These are phyloP conservation scores for Halocynthia roretzi DNA, from an alignment of 23 tunicate genomes.

Conservation along the genomic window DNA sequence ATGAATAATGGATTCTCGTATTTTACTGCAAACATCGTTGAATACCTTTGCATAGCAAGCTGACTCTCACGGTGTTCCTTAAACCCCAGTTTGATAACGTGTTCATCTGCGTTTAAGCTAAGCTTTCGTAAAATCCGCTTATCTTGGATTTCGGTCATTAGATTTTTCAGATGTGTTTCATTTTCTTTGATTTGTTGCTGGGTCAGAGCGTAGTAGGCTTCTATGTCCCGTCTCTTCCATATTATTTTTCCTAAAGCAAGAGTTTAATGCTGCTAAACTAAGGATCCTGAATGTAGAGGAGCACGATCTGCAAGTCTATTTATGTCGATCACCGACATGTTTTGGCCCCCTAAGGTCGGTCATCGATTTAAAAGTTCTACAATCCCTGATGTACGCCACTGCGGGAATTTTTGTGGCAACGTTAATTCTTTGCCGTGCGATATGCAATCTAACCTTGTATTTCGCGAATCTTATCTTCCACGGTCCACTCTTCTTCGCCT, in stretches of 20 bases:
- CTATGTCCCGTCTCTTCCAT: constrained; percentile 43
- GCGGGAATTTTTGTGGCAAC: not conserved
- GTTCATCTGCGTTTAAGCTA: constrained; percentile 46
- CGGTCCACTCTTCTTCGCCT: constrained; percentile 11
- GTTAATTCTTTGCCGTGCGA: not conserved
- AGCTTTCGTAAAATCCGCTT: constrained; percentile 28
- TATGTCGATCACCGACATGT: not conserved
- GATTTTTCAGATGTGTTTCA: constrained; percentile 25
- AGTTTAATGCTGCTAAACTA: not conserved
- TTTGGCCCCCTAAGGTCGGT: not conserved
- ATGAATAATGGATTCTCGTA: not conserved
- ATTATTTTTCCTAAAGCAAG: constrained; percentile 39
- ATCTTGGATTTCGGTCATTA: constrained; percentile 49
- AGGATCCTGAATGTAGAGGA: not conserved
- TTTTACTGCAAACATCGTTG: too few species aligned
- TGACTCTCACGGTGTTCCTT: constrained; percentile 37
- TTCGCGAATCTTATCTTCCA: constrained; percentile 45
- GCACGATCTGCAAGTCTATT: not conserved
- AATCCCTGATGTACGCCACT: not conserved
- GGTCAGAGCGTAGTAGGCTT: constrained; percentile 42
- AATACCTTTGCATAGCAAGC: constrained; percentile 61
- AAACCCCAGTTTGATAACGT: constrained; percentile 51
- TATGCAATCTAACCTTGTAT: constrained; percentile 25
- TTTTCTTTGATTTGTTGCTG: constrained; percentile 61
- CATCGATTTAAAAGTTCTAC: not conserved